Evolutionary conservation across 1,140 invertebrate species (phyloP), one percentile per base, ranked within the genome.

Genomic region (Lutraria rhynchaena): DNA sequence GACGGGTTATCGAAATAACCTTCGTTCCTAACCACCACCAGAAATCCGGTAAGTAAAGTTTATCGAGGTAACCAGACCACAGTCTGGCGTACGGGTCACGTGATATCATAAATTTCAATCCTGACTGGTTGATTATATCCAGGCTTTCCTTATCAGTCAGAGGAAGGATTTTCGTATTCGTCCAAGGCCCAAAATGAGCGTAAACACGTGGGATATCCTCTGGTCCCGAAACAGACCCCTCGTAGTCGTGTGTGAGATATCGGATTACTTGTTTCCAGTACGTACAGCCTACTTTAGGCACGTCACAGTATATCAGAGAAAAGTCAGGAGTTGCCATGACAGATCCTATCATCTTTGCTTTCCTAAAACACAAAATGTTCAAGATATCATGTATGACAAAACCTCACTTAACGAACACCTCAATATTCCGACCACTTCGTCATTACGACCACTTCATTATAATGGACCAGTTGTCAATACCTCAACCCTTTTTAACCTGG

Each of bases 51-150:
- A 85, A 73, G 58, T 77, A 86, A 22, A 78, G 67, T 77, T 87
- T 87, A 69, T 87, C 84, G 7, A 87, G 46, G 35, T 83, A 87
- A 27, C 78, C 80, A 1, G 86, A 86, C 71, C 73, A 87, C 11
- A 87, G 29, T 58, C 84, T 69, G 3, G 71, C 74, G 58, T 84
- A 87, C 1, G 86, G 86, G 58, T 86, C 74, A 37, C 86, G 71
- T 1, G 78, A 71, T 24, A 86, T 82, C 76, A 87, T 81, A 35
- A 87, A 74, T 58, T 67, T 65, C 15, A 78, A 35, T n/a, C 33
- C 44, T 15, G 27, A 9, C 13, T 17, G 46, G 11, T 63, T 75
- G 11, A 31, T 15, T 49, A 49, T 22, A 22, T 19, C 27, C 33
- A 61, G 13, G 2, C 9, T 2, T 44, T 57, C 37, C 13, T 46